Percentiles rank a stretch among this genome's conserved stretches.
Evolutionary conservation across 92 coral and sea anemone genomes (phyloP).

Genomic region (Epizoanthus stellaris): DNA sequence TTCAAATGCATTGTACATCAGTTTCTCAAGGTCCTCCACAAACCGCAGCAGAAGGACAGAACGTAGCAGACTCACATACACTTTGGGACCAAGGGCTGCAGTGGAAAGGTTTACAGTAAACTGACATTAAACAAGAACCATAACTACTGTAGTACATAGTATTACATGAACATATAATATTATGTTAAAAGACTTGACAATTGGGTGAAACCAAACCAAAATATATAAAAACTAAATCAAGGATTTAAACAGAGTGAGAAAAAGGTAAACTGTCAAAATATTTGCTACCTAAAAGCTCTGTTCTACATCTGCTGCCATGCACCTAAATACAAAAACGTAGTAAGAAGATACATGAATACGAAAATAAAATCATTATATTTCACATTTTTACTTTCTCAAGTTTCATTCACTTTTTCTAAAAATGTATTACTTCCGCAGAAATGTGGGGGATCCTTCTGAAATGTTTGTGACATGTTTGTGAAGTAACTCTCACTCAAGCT

Average conservation of each 20-base stretch:
- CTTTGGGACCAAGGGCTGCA: conserved; percentile 68
- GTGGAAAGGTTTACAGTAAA: neutral
- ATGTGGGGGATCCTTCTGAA: neutral
- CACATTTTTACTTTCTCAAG: neutral
- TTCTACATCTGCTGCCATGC: neutral
- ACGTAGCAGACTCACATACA: conserved; percentile 80
- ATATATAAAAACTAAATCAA: neutral
- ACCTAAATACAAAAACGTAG: neutral
- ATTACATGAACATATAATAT: neutral
- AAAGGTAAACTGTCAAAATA: too few relatives aligned
- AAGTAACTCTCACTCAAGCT: conserved; percentile 11
- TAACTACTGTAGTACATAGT: neutral
- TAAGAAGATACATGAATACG: neutral
- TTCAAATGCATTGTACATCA: conserved; percentile 98
- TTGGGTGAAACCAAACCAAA: neutral
- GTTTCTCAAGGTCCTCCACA: conserved; percentile 91
- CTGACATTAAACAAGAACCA: neutral
- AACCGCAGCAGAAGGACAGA: conserved; percentile 87
- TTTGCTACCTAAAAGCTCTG: neutral
- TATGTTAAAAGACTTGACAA: neutral
- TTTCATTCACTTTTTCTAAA: neutral
- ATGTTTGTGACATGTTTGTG: neutral
- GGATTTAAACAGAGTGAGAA: too few relatives aligned
- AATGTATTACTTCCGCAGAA: neutral
- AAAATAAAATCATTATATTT: too few relatives aligned